Conservation (phyloP, 2,888 invertebrate species). For the Mycalesis mineus region DNA sequence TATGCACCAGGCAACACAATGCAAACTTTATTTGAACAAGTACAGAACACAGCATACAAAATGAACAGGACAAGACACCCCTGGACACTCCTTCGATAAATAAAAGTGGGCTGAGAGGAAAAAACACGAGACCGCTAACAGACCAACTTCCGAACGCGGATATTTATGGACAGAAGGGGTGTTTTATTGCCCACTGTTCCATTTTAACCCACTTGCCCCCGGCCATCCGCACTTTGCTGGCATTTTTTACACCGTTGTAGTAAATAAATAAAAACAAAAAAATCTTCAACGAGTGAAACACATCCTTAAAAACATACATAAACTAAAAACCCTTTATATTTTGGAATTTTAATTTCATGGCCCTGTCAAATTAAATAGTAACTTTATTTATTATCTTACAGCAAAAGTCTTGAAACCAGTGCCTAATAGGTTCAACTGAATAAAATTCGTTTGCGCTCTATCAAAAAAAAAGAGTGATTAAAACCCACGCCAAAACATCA, state of each 20-base stretch:
- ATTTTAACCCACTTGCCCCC: constrained; percentile 74
- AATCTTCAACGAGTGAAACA: too few species aligned
- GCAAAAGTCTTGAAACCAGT: too few species aligned
- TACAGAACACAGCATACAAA: constrained; percentile 4
- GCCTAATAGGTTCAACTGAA: too few species aligned
- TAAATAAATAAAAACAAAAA: not conserved
- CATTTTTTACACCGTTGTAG: constrained; percentile 41
- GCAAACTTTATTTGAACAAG: not conserved
- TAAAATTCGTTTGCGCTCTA: too few species aligned
- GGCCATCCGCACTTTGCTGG: constrained; percentile 66
- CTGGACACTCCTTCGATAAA: constrained; percentile 58
- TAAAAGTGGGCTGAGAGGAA: constrained; percentile 57
- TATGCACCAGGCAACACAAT: not conserved
- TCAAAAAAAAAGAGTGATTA: too few species aligned
- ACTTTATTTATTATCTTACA: too few species aligned
- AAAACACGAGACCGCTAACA: constrained; percentile 74
- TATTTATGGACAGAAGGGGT: constrained; percentile 76
- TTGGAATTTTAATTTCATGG: too few species aligned
- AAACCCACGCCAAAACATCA: too few species aligned
- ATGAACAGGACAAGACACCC: constrained; percentile 41
- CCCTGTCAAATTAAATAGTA: too few species aligned
- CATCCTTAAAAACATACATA: too few species aligned
- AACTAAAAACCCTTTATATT: too few species aligned
- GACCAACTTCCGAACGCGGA: constrained; percentile 72
- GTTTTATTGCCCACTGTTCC: constrained; percentile 69